These are phyloP conservation scores for Lates japonicus DNA, from an alignment of 2,797 vertebrate species.

Conservation along the genomic window DNA sequence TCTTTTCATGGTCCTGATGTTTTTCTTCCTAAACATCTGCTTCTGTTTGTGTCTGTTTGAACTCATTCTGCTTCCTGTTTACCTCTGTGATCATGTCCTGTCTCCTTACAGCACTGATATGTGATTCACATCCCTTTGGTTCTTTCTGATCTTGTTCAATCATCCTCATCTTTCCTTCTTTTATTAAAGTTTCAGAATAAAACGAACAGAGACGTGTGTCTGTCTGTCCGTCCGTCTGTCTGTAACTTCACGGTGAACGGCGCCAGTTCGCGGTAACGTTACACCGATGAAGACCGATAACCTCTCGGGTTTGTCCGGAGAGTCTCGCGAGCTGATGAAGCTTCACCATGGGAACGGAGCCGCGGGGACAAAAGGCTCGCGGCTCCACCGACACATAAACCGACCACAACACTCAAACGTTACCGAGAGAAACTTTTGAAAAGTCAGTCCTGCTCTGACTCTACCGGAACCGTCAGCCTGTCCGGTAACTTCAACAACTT, in stretches of 20 bases:
- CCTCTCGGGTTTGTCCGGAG: constrained; percentile 20
- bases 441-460: neutral
- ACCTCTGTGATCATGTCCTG: too few species aligned
- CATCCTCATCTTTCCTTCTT: too few species aligned
- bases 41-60: too few species aligned
- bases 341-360: constrained; percentile 87
- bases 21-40: too few species aligned
- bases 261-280: neutral
- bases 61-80: too few species aligned
- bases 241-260: neutral
- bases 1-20: too few species aligned
- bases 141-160: too few species aligned
- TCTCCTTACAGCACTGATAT: too few species aligned
- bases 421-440: neutral
- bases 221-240: too few species aligned
- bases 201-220: too few species aligned
- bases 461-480: neutral
- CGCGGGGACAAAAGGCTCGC: constrained; percentile 57
- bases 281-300: neutral
- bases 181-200: too few species aligned
- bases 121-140: too few species aligned
- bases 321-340: constrained; percentile 60
- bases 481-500: neutral
- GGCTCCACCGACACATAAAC: neutral
- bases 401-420: neutral